A percentile compares a stretch with the other conserved stretches of the same genome.
Evolutionary conservation across 2,797 vertebrate genomes (phyloP).

Genomic region (Limnodromus scolopaceus): DNA sequence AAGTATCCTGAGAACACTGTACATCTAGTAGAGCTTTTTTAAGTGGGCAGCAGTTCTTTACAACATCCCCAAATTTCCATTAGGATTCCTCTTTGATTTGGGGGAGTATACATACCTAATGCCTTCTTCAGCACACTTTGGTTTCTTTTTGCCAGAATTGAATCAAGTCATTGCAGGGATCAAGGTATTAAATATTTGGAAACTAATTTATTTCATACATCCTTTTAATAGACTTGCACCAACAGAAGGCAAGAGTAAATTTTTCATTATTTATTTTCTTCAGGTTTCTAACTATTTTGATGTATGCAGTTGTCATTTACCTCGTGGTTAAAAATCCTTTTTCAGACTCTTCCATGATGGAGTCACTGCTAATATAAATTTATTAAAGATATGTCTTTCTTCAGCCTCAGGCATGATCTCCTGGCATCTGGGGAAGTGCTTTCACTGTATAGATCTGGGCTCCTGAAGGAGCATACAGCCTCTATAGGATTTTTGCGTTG

Average conservation of each 20-base stretch:
- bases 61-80: background rate
- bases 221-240: background rate
- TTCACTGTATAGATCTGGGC: background rate
- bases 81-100: background rate
- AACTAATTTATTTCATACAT: background rate
- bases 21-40: background rate
- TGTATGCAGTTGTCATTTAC: background rate
- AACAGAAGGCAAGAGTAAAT: background rate
- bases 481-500: background rate
- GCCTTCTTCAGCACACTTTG: background rate
- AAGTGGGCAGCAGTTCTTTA: background rate
- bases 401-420: background rate
- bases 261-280: background rate
- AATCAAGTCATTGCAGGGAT: background rate
- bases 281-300: background rate
- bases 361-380: background rate
- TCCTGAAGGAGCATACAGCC: background rate
- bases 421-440: background rate
- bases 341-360: background rate
- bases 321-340: background rate
- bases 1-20: background rate
- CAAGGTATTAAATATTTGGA: background rate
- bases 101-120: background rate
- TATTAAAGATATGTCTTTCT: background rate
- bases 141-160: background rate